phyloP scores from a whole-genome alignment of 2,888 invertebrate genomes.

The Cosmia pyralina region DNA sequence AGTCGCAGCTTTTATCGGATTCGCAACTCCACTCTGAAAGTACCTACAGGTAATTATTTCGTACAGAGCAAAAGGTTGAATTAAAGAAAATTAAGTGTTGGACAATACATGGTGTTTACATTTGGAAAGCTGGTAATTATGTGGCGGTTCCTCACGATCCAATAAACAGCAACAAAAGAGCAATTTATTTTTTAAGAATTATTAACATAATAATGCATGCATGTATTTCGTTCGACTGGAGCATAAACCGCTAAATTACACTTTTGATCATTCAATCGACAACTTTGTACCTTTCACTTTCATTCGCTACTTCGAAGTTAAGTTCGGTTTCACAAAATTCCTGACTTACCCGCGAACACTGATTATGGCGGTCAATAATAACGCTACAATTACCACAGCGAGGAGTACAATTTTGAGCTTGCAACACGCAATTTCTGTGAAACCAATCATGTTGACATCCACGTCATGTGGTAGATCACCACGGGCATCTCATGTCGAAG shows the following conservation, averaged over 20 bases:
- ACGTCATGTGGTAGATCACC: conserved; percentile 44
- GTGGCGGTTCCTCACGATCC: neutral
- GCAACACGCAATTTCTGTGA: conserved; percentile 75
- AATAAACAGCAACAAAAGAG: neutral
- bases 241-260: conserved; percentile 7
- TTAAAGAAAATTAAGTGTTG: conserved; percentile 30
- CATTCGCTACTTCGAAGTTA: conserved; percentile 29
- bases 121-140: conserved; percentile 5
- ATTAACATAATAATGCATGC: no score
- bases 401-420: conserved; percentile 68
- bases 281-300: conserved; percentile 34
- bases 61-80: conserved; percentile 16
- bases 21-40: conserved; percentile 31
- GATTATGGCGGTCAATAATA: conserved; percentile 65
- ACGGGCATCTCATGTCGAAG: conserved; percentile 20
- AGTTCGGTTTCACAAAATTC: conserved; percentile 56
- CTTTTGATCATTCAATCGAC: conserved; percentile 29
- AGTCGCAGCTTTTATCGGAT: conserved; percentile 41
- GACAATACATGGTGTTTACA: conserved; percentile 19
- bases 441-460: conserved; percentile 71
- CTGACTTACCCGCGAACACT: conserved; percentile 50
- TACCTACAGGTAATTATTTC: conserved; percentile 42
- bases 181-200: neutral
- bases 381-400: conserved; percentile 66
- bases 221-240: neutral